Conservation (phyloP, 2,113 vertebrate genomes). For the Alligator mississippiensis region DNA sequence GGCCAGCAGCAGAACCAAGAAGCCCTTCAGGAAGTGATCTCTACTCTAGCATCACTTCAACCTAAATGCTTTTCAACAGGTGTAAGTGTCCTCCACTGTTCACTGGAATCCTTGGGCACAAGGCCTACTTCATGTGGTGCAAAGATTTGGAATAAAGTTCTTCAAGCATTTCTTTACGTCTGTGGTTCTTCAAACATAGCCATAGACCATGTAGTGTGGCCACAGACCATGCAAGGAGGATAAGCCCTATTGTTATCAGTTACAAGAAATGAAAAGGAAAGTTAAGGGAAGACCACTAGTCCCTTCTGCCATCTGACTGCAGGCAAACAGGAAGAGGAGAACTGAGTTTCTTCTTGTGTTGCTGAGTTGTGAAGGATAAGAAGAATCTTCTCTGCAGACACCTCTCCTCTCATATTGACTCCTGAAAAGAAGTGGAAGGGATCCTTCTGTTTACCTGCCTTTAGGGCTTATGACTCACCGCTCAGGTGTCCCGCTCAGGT, state of each 20-base stretch:
- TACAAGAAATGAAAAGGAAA: too few species aligned
- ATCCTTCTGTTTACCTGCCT: not conserved
- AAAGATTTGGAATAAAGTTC: not conserved
- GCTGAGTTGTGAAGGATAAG: not conserved
- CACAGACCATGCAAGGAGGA: not conserved
- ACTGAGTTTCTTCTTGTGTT: not conserved
- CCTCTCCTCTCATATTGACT: not conserved
- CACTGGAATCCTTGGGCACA: not conserved
- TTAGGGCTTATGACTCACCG: slow-evolving; percentile 36
- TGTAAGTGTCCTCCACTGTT: not conserved
- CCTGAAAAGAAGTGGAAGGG: not conserved
- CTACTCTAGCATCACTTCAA: not conserved
- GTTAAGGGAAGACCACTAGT: not conserved
- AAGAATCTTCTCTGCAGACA: not conserved
- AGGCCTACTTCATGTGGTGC: not conserved
- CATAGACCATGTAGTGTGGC: not conserved
- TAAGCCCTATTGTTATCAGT: not conserved
- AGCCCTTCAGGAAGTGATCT: not conserved
- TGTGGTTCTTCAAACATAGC: too few species aligned
- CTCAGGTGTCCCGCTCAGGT: not conserved
- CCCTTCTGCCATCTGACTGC: not conserved
- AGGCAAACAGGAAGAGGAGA: not conserved
- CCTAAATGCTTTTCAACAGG: not conserved
- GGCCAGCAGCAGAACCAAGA: not conserved
- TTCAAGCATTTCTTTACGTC: not conserved